These are phyloP conservation scores for Acrobasis consociella DNA, from an alignment of 2,888 invertebrate species.

Conservation along the genomic window DNA sequence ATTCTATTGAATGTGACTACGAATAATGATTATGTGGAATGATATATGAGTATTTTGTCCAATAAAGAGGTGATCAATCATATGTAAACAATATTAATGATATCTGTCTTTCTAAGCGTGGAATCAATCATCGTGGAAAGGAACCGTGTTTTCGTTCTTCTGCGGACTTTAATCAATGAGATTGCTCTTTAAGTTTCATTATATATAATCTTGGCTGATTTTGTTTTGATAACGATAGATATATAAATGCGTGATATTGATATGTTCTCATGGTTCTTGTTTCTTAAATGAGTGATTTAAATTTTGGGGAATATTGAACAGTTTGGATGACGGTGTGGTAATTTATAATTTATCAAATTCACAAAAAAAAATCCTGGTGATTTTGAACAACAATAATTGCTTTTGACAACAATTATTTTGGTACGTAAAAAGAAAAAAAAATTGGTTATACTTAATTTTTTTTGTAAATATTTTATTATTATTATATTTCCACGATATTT, in stretches of 20 bases:
- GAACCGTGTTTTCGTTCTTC: conserved; percentile 42
- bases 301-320: no score
- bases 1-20: conserved; percentile 49
- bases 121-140: conserved; percentile 61
- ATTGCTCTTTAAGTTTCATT: conserved; percentile 30
- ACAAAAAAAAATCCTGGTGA: no score
- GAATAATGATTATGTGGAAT: conserved; percentile 43
- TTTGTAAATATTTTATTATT: no score
- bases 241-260: not conserved
- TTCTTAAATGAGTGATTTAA: no score
- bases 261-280: not conserved
- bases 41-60: conserved; percentile 52
- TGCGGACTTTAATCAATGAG: conserved; percentile 33
- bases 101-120: conserved; percentile 57
- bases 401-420: no score
- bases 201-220: conserved; percentile 24
- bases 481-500: no score
- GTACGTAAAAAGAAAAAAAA: no score
- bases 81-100: conserved; percentile 68
- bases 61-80: conserved; percentile 64
- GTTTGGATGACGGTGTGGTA: no score
- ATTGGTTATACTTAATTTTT: no score
- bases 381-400: no score
- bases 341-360: no score
- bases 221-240: conserved; percentile 2